phyloP scores from a whole-genome alignment of 2,113 vertebrate genomes.

The Chrysemys picta region DNA sequence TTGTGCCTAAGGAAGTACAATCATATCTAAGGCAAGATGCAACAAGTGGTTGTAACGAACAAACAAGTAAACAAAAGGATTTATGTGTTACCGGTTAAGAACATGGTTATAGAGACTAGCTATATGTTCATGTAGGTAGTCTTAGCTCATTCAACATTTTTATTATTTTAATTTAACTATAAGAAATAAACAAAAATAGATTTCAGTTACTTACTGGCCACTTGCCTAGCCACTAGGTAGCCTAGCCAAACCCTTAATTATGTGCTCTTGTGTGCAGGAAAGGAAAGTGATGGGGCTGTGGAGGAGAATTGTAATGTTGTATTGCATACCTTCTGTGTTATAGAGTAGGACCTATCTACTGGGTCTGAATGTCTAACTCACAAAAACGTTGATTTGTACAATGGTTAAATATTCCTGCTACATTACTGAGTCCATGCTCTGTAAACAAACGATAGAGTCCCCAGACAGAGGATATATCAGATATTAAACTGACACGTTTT shows the following conservation, averaged over 20 bases:
- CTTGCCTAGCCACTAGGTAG: neutral
- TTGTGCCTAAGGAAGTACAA: neutral
- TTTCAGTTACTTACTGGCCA: neutral
- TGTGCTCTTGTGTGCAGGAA: neutral
- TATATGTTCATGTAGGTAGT: neutral
- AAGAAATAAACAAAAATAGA: constrained; percentile 22
- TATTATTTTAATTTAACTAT: neutral
- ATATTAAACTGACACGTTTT: neutral
- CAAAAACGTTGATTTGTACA: neutral
- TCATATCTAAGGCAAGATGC: neutral
- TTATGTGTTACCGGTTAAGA: neutral
- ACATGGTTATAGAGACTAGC: neutral
- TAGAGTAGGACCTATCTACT: neutral
- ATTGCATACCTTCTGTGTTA: accelerated
- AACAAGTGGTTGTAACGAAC: neutral
- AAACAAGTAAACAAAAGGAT: neutral
- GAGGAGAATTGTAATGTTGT: neutral
- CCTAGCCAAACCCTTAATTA: neutral
- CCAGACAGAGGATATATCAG: neutral
- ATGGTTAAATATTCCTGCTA: neutral
- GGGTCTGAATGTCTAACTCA: neutral
- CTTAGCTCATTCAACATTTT: neutral
- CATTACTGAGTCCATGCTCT: neutral
- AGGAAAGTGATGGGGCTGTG: neutral
- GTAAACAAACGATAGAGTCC: neutral